These are phyloP conservation scores for Xanthorhoe designata DNA, from an alignment of 2,888 invertebrate species.

Conservation along the genomic window DNA sequence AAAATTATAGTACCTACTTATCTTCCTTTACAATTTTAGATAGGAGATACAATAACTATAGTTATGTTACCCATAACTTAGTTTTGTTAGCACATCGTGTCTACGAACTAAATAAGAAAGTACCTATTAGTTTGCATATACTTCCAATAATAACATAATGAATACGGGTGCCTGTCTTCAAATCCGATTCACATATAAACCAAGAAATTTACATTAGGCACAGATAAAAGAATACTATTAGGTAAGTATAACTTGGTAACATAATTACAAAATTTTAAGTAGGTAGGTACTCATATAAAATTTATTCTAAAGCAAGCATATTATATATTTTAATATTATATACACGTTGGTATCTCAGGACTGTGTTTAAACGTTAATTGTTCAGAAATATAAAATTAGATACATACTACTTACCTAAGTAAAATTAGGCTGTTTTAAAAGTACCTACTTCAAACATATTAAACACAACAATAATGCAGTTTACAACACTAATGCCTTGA, in stretches of 20 bases:
- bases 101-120: not conserved
- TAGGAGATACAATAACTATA: constrained; percentile 7
- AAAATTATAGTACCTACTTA: constrained; percentile 11
- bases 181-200: too few species aligned
- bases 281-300: too few species aligned
- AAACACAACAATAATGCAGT: not conserved
- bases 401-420: not conserved
- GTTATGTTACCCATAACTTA: not conserved
- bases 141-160: not conserved
- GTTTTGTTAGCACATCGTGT: not conserved
- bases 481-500: not conserved
- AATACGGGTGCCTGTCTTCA: not conserved
- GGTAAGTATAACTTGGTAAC: too few species aligned
- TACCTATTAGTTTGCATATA: too few species aligned
- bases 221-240: too few species aligned
- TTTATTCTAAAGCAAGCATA: too few species aligned
- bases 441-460: not conserved
- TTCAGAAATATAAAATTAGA: not conserved
- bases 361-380: not conserved
- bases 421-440: not conserved
- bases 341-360: too few species aligned
- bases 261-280: too few species aligned
- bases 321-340: too few species aligned
- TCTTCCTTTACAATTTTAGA: not conserved
- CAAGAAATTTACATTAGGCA: too few species aligned